Percentiles rank a stretch among this genome's conserved stretches.
These are phyloP conservation scores for Arctopsyche grandis DNA, from an alignment of 1,140 invertebrate genomes.

Conservation along the genomic window DNA sequence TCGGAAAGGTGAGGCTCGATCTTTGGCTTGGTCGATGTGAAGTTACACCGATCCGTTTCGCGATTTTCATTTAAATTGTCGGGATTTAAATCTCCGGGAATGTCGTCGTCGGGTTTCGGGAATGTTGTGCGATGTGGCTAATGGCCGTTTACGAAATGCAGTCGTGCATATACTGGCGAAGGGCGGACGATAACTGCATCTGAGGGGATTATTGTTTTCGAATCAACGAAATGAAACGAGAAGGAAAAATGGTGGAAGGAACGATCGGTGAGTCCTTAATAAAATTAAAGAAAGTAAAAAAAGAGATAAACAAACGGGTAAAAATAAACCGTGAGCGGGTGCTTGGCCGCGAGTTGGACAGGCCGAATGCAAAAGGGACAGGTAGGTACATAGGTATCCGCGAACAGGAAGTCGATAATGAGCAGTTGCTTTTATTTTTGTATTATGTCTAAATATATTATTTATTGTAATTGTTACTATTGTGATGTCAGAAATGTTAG, in stretches of 20 bases:
- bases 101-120: neutral
- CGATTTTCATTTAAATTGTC: too few relatives aligned
- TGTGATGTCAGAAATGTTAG: too few relatives aligned
- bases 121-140: conserved; percentile 22
- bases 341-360: neutral
- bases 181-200: conserved; percentile 38
- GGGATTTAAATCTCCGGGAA: neutral
- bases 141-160: conserved; percentile 33
- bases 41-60: too few relatives aligned
- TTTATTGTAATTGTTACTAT: too few relatives aligned
- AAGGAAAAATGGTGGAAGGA: neutral
- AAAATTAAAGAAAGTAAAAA: neutral
- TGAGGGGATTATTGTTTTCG: conserved; percentile 33
- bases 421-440: conserved; percentile 1
- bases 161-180: neutral
- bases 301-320: neutral
- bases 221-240: conserved; percentile 22
- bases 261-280: neutral
- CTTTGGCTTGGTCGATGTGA: too few relatives aligned
- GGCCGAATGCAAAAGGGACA: conserved; percentile 17
- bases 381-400: too few relatives aligned
- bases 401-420: conserved; percentile 18
- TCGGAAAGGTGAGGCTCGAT: too few relatives aligned
- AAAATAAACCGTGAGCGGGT: neutral
- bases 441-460: too few relatives aligned